Evolutionary conservation across 2,113 vertebrate species (phyloP).

Genomic region (Crotalus horridus): DNA sequence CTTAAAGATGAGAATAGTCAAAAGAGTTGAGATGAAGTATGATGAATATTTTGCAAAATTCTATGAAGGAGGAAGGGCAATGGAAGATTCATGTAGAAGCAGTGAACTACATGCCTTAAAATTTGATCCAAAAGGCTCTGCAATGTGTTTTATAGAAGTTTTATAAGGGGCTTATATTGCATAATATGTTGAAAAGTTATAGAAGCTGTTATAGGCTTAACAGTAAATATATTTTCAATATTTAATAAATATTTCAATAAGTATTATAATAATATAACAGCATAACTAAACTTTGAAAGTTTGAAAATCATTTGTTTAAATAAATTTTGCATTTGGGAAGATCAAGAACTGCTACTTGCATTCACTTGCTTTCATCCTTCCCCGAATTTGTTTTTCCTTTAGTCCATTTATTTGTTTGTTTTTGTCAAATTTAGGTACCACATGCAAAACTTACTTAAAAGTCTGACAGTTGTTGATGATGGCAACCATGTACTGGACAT

Average conservation of each 20-base stretch:
- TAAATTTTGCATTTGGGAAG: not conserved
- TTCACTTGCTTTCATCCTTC: not conserved
- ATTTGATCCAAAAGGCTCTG: not conserved
- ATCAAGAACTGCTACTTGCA: not conserved
- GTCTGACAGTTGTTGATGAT: conserved; percentile 98
- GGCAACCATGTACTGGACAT: conserved; percentile 95
- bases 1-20: not conserved
- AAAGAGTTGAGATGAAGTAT: not conserved
- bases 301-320: not conserved
- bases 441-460: conserved; percentile 80
- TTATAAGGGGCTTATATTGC: not conserved
- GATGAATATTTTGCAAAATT: not conserved
- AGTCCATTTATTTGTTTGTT: not conserved
- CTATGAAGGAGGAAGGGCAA: not conserved
- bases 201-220: not conserved
- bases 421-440: not conserved
- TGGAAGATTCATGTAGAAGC: not conserved
- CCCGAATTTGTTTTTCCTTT: not conserved
- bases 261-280: not conserved
- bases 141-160: not conserved
- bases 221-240: not conserved
- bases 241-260: not conserved
- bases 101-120: not conserved
- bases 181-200: not conserved
- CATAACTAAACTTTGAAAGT: not conserved